Base-by-base conservation (phyloP, 1,140 invertebrate species). In the Macrostomum lignano region DNA sequence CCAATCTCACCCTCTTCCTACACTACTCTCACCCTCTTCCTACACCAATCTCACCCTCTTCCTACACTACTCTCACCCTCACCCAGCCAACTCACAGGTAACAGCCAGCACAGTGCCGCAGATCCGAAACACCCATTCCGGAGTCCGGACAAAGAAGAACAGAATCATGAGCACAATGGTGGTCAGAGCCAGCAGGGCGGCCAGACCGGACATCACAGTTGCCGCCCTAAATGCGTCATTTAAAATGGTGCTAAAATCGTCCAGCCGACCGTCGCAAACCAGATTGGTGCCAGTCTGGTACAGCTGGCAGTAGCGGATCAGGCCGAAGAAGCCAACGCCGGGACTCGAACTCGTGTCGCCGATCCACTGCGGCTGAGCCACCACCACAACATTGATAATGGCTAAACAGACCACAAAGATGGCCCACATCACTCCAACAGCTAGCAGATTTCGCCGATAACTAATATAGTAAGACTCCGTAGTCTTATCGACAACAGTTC, bases 301-400 rank as follows among this genome's bases (percentile, higher is more conserved):
- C 33, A 67, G 61, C 38, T 55, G 62, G 53, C 78, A 86, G 33
- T 69, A 68, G 39, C 72, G 70, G 72, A 76, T 86, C n/a, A 88
- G 58, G 2, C 81, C 79, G 47, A 86, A 74, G 55, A 74, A 75
- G 10, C 78, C 79, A 0, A 74, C 73, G 47, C 72, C 73, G 36
- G 75, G 71, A 26, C 73, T 72, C 29, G 74, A 68, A 33, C 70
- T 46, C 0, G 65, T 53, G 46, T 67, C 66, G 65, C 82, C 46
- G 69, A 73, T 74, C 65, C 84, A 94, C 59, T 93, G 81, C 5
- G 82, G 81, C 33, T 84, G 84, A 11, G 88, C 69, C 51, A 93
- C 86, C 0, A 79, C 73, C 11, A 93, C 78, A 36, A 82, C 70
- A 35, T 72, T 71, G 45, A 93, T 84, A 44, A 94, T 88, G 31